Base-by-base conservation (phyloP, 2,888 invertebrate species). In the Drosophila paucipuncta region DNA sequence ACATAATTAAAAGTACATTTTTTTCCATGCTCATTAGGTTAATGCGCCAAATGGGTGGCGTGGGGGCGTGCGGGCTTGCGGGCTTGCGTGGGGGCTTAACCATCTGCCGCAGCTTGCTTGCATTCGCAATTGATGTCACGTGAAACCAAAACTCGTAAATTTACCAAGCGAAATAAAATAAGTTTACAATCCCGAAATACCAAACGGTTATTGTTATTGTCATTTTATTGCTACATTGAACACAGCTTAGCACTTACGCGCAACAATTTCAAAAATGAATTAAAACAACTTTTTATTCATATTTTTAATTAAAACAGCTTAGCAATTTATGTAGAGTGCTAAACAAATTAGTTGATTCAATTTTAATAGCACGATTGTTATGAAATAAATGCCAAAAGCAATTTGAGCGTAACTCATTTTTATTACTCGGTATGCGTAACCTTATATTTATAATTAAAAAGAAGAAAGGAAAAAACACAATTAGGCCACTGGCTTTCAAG, bases 1-100 rank as follows among this genome's bases (percentile, higher is more conserved):
- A 68, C 82, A 82, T 87, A 87, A 85, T 85, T 82, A 82, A 80
- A 77, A 78, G 78, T 73, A 65, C 10, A 76, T 77, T 85, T 80
- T 75, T 72, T 61, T 57, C 61, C 54, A 63, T 71, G 75, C 87
- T 78, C 75, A 85, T 85, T 78, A 87, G 77, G 70, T 80, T 73
- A 84, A 86, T 81, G 83, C 64, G 75, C 75, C 62, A 63, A 82
- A 68, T 58, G 65, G 61, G 50, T 3, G 37, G 25, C 35, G 25
- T 25, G 4, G 10, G 41, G 41, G 10, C 1, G 7, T 13, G 13
- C 13, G 13, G 13, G 13, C 22, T 22, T 13, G 43, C 6, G 47
- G 4, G 13, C 25, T 25, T 25, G 25, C 25, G 2, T 25, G 16
- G 6, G n/a, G 43, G 22, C 43, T 33, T 33, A 39, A 28, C 37